Evolutionary conservation across 1,140 invertebrate species (phyloP).

Genomic region (Pseudomyrmex gracilis): DNA sequence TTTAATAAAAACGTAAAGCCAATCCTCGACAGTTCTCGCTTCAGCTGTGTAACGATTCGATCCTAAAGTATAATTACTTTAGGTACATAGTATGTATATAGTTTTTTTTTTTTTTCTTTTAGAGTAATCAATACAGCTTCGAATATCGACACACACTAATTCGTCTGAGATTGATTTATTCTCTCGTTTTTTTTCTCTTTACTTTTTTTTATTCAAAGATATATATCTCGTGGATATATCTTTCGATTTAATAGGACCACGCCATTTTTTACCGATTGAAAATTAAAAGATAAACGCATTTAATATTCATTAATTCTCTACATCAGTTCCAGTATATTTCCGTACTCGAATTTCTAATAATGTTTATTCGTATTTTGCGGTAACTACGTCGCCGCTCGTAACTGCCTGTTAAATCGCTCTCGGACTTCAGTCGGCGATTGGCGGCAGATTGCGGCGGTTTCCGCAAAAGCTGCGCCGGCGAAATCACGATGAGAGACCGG

Average conservation of each 20-base stretch:
- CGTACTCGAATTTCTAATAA: too few relatives aligned
- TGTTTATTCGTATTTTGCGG: background rate
- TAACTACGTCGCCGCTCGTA: background rate
- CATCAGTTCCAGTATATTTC: background rate
- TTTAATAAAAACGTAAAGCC: constrained; percentile 39
- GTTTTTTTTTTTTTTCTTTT: background rate
- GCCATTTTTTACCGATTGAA: background rate
- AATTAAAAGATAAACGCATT: background rate
- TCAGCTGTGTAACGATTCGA: constrained; percentile 15
- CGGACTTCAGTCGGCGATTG: constrained; percentile 16
- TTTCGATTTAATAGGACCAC: background rate
- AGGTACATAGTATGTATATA: background rate
- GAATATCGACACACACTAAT: constrained; percentile 3
- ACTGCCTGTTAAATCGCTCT: constrained; percentile 33
- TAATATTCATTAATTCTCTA: background rate
- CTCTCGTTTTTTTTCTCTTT: background rate
- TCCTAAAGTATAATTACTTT: background rate
- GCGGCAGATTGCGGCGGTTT: constrained; percentile 35
- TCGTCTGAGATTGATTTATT: background rate
- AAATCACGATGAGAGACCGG: constrained; percentile 36
- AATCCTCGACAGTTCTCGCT: background rate
- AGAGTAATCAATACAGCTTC: background rate
- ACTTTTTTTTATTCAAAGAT: too few relatives aligned
- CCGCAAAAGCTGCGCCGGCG: constrained; percentile 17
- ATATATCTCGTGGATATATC: background rate